Conservation (phyloP, 2,113 vertebrate genomes). For the Apodemus speciosus region DNA sequence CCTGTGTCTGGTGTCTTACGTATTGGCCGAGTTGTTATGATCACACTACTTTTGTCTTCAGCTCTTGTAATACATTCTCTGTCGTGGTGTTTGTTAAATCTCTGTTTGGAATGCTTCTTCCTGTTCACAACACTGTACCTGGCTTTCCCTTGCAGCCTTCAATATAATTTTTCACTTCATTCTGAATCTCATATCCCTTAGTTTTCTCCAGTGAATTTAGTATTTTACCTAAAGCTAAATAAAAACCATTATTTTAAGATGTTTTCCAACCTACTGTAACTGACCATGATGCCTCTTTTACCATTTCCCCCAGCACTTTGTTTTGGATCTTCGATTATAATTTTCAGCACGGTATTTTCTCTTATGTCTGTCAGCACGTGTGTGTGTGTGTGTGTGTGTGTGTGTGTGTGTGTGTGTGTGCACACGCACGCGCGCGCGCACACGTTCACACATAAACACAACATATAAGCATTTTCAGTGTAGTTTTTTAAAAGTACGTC, state of each 20-base stretch:
- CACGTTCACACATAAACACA: background rate
- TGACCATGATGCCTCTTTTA: background rate
- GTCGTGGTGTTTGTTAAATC: background rate
- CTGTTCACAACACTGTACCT: background rate
- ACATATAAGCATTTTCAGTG: background rate
- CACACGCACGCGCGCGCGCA: background rate
- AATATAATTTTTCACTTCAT: background rate
- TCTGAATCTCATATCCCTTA: background rate
- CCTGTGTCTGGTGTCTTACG: background rate
- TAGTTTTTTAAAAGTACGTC: background rate
- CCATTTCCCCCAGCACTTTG: background rate
- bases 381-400: too few relatives aligned
- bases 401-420: too few relatives aligned
- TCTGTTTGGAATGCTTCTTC: background rate
- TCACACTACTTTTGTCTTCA: background rate
- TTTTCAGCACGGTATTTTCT: conserved; percentile 24
- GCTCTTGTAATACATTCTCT: background rate
- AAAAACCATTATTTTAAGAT: background rate
- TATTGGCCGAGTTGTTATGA: background rate
- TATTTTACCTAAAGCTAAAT: conserved; percentile 37
- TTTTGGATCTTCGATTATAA: background rate
- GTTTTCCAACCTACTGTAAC: background rate
- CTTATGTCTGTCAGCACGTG: background rate
- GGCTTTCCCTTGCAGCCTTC: background rate
- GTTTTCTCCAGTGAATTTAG: background rate